Conservation (phyloP, 2,797 vertebrate genomes). For the Ctenopoma multispine region DNA sequence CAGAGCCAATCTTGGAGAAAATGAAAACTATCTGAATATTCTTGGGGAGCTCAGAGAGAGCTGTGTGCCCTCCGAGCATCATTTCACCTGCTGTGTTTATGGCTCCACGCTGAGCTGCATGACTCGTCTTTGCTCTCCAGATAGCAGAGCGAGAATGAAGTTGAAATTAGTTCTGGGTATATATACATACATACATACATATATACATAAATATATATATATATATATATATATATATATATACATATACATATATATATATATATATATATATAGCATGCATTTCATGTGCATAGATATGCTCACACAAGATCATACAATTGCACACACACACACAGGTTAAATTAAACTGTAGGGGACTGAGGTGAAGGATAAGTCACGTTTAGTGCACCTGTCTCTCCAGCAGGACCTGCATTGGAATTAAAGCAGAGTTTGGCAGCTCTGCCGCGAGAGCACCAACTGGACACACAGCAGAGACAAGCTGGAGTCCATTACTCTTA, state of each 20-base stretch:
- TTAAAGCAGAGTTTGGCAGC: constrained; percentile 64
- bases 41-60: constrained; percentile 48
- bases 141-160: constrained; percentile 59
- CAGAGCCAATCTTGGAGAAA: constrained; percentile 71
- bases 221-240: constrained; percentile 10
- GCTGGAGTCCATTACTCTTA: constrained; percentile 41
- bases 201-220: neutral
- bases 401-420: constrained; percentile 45
- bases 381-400: constrained; percentile 71
- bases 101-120: constrained; percentile 64
- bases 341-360: constrained; percentile 59
- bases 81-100: constrained; percentile 70
- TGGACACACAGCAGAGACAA: constrained; percentile 52
- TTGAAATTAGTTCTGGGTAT: constrained; percentile 66
- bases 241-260: too few species aligned
- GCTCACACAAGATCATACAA: neutral
- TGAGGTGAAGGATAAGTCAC: constrained; percentile 70
- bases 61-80: constrained; percentile 49
- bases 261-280: neutral
- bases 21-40: constrained; percentile 78
- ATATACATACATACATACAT: neutral
- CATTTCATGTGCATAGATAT: constrained; percentile 13
- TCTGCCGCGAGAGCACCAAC: constrained; percentile 53
- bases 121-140: constrained; percentile 54
- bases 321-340: constrained; percentile 37